Conservation (phyloP, 2,888 invertebrate species). For the Deroplatys truncata region DNA sequence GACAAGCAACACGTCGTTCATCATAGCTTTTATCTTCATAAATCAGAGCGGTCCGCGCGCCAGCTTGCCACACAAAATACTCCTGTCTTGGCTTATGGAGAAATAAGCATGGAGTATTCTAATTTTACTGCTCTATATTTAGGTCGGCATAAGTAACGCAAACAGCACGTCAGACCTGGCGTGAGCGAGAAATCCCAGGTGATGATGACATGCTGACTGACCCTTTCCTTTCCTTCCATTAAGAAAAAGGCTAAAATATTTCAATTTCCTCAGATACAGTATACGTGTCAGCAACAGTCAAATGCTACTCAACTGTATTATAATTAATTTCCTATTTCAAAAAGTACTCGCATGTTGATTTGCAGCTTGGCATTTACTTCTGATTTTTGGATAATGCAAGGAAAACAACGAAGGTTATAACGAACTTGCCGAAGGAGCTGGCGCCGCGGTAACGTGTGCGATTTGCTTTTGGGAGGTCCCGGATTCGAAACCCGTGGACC, state of each 20-base stretch:
- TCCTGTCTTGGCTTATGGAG: background rate
- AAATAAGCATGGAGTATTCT: slow-evolving; percentile 1
- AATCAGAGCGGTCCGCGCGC: background rate
- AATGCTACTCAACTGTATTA: too few species aligned
- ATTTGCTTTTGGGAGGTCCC: too few species aligned
- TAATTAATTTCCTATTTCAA: too few species aligned
- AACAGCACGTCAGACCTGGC: background rate
- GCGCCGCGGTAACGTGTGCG: too few species aligned
- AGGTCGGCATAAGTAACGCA: background rate
- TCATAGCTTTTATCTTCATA: background rate
- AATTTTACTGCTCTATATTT: slow-evolving; percentile 17
- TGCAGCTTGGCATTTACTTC: too few species aligned
- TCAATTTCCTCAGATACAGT: too few species aligned
- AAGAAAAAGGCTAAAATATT: background rate
- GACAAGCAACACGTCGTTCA: background rate
- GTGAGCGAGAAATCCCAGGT: background rate
- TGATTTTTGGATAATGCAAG: too few species aligned
- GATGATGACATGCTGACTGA: background rate
- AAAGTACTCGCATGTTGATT: too few species aligned
- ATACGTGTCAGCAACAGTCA: too few species aligned
- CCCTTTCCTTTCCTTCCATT: background rate
- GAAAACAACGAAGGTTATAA: too few species aligned
- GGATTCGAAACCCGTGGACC: too few species aligned
- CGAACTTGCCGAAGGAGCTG: too few species aligned
- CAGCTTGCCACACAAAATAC: background rate